These are phyloP conservation scores for Ormyrus nitidulus DNA, from an alignment of 2,888 invertebrate genomes.

Conservation along the genomic window DNA sequence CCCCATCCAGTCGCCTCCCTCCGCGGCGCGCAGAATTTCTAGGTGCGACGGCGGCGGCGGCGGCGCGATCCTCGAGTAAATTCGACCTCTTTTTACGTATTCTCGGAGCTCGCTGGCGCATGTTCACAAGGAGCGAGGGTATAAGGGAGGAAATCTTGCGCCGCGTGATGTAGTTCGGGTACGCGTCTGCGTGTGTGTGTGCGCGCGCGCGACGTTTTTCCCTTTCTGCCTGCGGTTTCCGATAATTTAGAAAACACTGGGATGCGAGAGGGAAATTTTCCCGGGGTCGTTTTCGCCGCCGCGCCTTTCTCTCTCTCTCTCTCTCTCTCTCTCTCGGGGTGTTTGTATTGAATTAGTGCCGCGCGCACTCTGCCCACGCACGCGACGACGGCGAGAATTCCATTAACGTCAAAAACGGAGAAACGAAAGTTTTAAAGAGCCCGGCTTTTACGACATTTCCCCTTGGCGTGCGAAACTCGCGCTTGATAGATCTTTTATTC, in stretches of 20 bases:
- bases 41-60: not conserved
- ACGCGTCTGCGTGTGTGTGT: too few relatives aligned
- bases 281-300: not conserved
- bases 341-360: conserved; percentile 34
- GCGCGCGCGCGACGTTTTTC: not conserved
- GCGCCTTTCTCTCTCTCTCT: too few relatives aligned
- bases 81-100: conserved; percentile 5
- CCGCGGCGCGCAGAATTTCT: not conserved
- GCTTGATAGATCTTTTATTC: too few relatives aligned
- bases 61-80: not conserved
- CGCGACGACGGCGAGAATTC: conserved; percentile 7
- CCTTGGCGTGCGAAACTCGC: not conserved
- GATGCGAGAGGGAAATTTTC: conserved; percentile 11
- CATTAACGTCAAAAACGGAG: not conserved
- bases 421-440: not conserved
- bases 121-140: not conserved
- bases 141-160: conserved; percentile 1
- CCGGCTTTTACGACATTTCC: not conserved
- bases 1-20: too few relatives aligned
- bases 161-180: not conserved
- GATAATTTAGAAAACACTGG: conserved; percentile 35
- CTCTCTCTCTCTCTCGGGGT: not conserved
- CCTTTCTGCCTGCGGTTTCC: conserved; percentile 30
- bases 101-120: not conserved
- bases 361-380: not conserved